phyloP scores from a whole-genome alignment of 2,113 vertebrate genomes.

The Alectura lathami region DNA sequence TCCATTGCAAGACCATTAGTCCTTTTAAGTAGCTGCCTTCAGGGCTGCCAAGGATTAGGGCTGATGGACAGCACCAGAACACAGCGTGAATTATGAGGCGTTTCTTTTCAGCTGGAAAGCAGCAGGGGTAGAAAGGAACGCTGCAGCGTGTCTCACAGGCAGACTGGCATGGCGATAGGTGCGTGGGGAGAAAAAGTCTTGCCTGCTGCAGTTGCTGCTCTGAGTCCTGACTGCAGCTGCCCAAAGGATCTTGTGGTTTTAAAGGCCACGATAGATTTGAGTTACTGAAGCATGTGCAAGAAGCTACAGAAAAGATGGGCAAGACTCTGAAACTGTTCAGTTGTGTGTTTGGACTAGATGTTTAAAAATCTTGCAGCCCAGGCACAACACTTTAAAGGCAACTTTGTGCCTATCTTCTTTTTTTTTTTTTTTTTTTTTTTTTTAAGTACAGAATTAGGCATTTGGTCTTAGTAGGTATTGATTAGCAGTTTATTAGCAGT shows the following conservation, averaged over 20 bases:
- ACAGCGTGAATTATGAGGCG: not conserved
- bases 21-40: slow-evolving; percentile 52
- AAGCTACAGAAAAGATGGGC: not conserved
- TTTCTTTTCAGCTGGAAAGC: not conserved
- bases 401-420: not conserved
- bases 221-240: not conserved
- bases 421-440: slow-evolving; percentile 35
- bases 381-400: not conserved
- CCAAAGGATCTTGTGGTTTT: not conserved
- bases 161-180: not conserved
- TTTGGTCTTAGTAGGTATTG: not conserved
- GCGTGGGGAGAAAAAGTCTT: not conserved
- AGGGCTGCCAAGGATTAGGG: slow-evolving; percentile 38
- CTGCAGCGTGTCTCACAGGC: not conserved
- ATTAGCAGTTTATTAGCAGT: not conserved
- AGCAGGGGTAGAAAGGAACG: not conserved
- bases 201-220: not conserved
- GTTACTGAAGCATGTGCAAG: not conserved
- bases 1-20: slow-evolving; percentile 31
- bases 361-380: not conserved
- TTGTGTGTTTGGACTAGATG: not conserved
- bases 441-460: not conserved
- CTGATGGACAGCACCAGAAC: slow-evolving; percentile 39
- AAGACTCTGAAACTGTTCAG: not conserved
- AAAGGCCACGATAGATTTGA: not conserved